These are phyloP conservation scores for Aspidiotus destructor DNA, from an alignment of 2,888 invertebrate species.

Conservation along the genomic window DNA sequence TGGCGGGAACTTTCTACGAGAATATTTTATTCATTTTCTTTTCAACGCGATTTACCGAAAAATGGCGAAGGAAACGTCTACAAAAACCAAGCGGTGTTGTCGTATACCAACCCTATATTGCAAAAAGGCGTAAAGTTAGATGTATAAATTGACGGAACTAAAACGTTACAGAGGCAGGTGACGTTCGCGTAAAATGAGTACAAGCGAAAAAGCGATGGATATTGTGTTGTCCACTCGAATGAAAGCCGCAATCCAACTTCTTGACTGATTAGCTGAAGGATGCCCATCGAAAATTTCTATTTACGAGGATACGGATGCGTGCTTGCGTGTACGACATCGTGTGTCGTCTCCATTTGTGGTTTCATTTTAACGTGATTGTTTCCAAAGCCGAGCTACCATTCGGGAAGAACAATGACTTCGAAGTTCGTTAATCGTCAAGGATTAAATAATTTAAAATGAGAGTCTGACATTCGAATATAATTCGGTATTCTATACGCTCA, in stretches of 20 bases:
- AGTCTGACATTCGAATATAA: too few species aligned
- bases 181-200: conserved; percentile 1
- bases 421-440: too few species aligned
- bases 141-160: conserved; percentile 24
- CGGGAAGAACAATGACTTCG: too few species aligned
- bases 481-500: too few species aligned
- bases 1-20: background rate
- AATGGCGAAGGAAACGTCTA: background rate
- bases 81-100: background rate
- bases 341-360: too few species aligned
- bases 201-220: conserved; percentile 15
- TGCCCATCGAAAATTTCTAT: conserved; percentile 19
- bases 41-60: conserved; percentile 16
- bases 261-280: conserved; percentile 31
- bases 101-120: too few species aligned
- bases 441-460: too few species aligned
- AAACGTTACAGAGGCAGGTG: conserved; percentile 7
- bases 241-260: conserved; percentile 31
- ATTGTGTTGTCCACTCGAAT: conserved; percentile 24
- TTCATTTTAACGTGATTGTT: too few species aligned
- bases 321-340: too few species aligned
- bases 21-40: conserved; percentile 31
- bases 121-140: conserved; percentile 5
- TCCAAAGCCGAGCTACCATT: too few species aligned
- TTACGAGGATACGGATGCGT: conserved; percentile 13